Conservation (phyloP, 1,140 invertebrate genomes). For the Anoplolepis gracilipes region DNA sequence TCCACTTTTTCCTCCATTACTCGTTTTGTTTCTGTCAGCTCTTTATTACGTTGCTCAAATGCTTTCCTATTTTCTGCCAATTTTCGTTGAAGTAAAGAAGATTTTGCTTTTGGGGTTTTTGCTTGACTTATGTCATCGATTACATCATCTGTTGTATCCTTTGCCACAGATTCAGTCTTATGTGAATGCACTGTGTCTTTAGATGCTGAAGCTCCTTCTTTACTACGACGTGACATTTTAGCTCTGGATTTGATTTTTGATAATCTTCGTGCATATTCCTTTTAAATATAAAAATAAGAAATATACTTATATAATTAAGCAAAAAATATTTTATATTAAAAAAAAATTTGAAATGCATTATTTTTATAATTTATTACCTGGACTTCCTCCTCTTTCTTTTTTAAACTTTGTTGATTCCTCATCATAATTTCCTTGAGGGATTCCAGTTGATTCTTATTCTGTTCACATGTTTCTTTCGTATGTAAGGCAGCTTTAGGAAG, state of each 20-base stretch:
- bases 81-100: constrained; percentile 83
- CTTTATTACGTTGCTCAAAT: constrained; percentile 83
- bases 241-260: constrained; percentile 83
- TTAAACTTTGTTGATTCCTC: constrained; percentile 81
- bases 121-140: constrained; percentile 82
- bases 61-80: constrained; percentile 83
- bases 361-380: constrained; percentile 75
- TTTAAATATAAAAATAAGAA: constrained; percentile 63
- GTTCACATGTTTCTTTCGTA: constrained; percentile 76
- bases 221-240: constrained; percentile 77
- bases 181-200: constrained; percentile 72
- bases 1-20: constrained; percentile 84
- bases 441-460: constrained; percentile 80
- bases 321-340: too few relatives aligned
- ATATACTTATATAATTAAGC: too few relatives aligned
- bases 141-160: constrained; percentile 62
- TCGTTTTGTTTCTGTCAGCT: constrained; percentile 82
- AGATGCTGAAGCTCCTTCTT: constrained; percentile 72
- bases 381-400: constrained; percentile 82
- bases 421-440: constrained; percentile 82
- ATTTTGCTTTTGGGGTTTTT: constrained; percentile 82
- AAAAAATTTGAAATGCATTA: constrained; percentile 25
- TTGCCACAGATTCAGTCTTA: constrained; percentile 63
- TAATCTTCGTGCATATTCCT: constrained; percentile 83
- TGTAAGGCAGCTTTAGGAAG: constrained; percentile 69